Evolutionary conservation across 2,888 invertebrate species (phyloP), one percentile per base, ranked within the genome.

Genomic region (Empis stercorea): DNA sequence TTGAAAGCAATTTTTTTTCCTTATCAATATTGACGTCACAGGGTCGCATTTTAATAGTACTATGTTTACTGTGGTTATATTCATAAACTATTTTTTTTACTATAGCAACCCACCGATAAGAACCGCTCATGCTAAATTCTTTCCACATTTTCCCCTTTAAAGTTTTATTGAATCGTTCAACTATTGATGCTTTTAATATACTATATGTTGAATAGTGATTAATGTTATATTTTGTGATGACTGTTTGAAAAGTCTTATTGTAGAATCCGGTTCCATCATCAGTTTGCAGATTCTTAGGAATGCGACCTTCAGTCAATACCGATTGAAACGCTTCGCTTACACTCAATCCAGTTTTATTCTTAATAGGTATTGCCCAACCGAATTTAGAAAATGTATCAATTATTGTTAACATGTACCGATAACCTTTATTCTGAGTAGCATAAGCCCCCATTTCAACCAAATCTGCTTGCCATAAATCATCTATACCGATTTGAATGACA

Each of bases 401-500:
- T n/a, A 63, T 57, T n/a, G 60, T 59, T 48, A 68, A 52, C 36
- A 68, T 51, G 47, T 59, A 65, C 48, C 58, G 58, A 48, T 53
- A 59, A 4, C 57, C 58, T 14, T 57, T 61, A 52, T 66, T 68
- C 20, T 57, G 49, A 36, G 48, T 50, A 11, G 61, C 43, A 58
- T 59, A 62, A 20, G 51, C 45, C 27, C 48, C 49, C 61, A 66
- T 59, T 48, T 62, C 61, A 14, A 61, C 64, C 37, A 51, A 49
- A 49, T 52, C 50, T 23, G 53, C 51, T 48, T 53, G 49, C 52
- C 55, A 52, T 41, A 51, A 41, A 45, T 51, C 49, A 47, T 46
- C 48, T 45, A 51, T 51, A 14, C 48, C 51, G 30, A 51, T 52
- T 15, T 49, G 49, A 1, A 52, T 44, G 27, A 49, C 49, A 40